phyloP scores from a whole-genome alignment of 2,113 vertebrate genomes.

The Strix aluco region DNA sequence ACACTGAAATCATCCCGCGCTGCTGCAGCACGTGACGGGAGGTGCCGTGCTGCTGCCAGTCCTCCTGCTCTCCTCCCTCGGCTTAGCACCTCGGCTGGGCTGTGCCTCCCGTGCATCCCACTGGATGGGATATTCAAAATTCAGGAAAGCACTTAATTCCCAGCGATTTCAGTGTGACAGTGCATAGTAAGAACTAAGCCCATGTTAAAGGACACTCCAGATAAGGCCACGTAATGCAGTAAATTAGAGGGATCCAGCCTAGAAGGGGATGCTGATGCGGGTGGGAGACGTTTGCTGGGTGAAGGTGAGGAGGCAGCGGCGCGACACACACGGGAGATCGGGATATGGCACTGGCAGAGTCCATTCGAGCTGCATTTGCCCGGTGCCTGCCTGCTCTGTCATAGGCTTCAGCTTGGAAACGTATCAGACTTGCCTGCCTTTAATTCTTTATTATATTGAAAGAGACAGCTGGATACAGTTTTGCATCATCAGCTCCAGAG shows the following conservation, averaged over 20 bases:
- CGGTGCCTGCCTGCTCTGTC: neutral
- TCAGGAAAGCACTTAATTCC: neutral
- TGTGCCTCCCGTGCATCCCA: too few relatives aligned
- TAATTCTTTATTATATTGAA: neutral
- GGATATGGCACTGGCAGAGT: neutral
- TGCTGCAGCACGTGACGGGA: neutral
- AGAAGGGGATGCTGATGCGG: neutral
- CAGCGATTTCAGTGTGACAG: neutral
- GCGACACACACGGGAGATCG: accelerated
- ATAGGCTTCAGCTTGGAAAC: neutral
- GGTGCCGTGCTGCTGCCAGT: neutral
- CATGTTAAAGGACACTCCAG: neutral
- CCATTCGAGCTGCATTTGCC: neutral
- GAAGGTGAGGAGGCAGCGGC: neutral
- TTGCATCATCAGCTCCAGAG: neutral
- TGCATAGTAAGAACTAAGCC: neutral
- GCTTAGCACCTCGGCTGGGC: neutral
- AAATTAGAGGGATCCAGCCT: neutral
- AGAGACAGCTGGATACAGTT: neutral
- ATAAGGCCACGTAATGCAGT: neutral
- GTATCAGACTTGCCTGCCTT: neutral
- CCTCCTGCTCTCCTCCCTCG: neutral
- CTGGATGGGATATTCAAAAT: neutral
- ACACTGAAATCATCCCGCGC: neutral
- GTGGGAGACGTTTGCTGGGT: neutral